phyloP scores from a whole-genome alignment of 2,797 vertebrate species.

The Menidia menidia region DNA sequence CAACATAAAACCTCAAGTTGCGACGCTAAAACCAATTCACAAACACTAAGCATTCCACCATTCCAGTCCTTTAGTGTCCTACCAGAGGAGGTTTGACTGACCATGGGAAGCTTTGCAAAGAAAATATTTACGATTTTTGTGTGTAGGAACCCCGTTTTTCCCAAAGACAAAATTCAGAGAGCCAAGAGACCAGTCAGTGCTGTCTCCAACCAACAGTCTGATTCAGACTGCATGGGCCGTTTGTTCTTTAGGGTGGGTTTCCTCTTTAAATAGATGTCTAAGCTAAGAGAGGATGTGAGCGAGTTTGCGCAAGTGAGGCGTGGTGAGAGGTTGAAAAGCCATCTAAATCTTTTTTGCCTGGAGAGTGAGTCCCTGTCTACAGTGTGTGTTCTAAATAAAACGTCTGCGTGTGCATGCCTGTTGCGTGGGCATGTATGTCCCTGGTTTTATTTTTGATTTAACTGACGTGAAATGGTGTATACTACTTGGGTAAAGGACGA shows the following conservation, averaged over 20 bases:
- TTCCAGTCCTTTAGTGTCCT: background rate
- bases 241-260: conserved; percentile 47
- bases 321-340: conserved; percentile 83
- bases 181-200: conserved; percentile 51
- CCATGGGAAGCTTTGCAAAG: background rate
- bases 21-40: background rate
- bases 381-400: conserved; percentile 66
- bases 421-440: conserved; percentile 33
- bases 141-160: conserved; percentile 56
- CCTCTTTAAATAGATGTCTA: conserved; percentile 59
- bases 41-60: background rate
- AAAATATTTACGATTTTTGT: conserved; percentile 21
- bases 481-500: conserved; percentile 75
- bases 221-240: conserved; percentile 32
- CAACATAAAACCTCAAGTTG: background rate
- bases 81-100: background rate
- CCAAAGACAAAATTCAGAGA: conserved; percentile 56
- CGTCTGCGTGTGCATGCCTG: background rate
- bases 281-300: conserved; percentile 44
- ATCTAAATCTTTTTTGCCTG: conserved; percentile 90
- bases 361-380: conserved; percentile 82
- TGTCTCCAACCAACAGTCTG: conserved; percentile 21
- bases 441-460: conserved; percentile 72
- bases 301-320: conserved; percentile 47
- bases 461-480: conserved; percentile 82